These are phyloP conservation scores for Sabatieria punctata DNA, from an alignment of 2,888 invertebrate species.

Conservation along the genomic window DNA sequence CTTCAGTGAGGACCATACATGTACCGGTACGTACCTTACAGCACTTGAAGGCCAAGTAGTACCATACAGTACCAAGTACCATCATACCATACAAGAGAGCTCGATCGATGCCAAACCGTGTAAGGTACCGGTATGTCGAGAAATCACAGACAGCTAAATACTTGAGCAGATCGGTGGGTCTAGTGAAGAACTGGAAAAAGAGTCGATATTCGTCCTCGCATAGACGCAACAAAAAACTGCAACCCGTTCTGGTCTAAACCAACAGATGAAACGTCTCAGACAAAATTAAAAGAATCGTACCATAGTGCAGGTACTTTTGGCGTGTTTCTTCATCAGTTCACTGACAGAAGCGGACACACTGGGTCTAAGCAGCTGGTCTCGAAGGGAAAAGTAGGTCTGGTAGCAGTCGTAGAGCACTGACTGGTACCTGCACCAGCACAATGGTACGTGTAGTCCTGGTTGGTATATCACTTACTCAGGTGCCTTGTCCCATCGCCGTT, in stretches of 20 bases:
- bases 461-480: constrained; percentile 2
- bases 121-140: too few species aligned
- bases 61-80: too few species aligned
- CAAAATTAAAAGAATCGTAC: constrained; percentile 34
- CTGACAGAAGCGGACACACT: constrained; percentile 52
- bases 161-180: constrained; percentile 48
- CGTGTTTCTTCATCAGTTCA: constrained; percentile 44
- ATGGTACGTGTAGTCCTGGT: constrained; percentile 5
- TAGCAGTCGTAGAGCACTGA: constrained; percentile 59
- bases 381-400: constrained; percentile 57
- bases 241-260: constrained; percentile 51
- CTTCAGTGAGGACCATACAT: too few species aligned
- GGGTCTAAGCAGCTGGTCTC: constrained; percentile 50
- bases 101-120: too few species aligned
- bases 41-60: too few species aligned
- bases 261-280: neutral
- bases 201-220: constrained; percentile 84
- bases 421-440: constrained; percentile 42
- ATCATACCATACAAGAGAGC: too few species aligned
- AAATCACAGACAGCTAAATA: too few species aligned
- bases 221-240: constrained; percentile 73
- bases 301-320: constrained; percentile 58
- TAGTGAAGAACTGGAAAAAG: constrained; percentile 71
- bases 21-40: too few species aligned
- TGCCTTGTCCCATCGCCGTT: constrained; percentile 35